Evolutionary conservation across 2,113 vertebrate species (phyloP).

Genomic region (Felis chaus): DNA sequence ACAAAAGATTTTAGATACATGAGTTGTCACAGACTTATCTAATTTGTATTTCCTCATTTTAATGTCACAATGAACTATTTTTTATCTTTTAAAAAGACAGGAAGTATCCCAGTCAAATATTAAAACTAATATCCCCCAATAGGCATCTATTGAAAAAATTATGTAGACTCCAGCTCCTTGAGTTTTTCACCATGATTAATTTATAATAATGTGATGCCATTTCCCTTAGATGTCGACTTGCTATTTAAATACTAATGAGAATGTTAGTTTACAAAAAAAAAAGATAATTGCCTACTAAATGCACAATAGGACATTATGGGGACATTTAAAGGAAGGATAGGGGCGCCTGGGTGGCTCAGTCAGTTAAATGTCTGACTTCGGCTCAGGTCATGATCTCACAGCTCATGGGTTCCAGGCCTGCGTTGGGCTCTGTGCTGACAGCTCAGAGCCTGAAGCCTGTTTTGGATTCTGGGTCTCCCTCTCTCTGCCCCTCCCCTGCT

Average conservation of each 20-base stretch:
- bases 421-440: too few relatives aligned
- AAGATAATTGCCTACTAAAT: not conserved
- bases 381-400: too few relatives aligned
- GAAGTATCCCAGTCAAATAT: not conserved
- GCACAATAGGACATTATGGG: not conserved
- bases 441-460: too few relatives aligned
- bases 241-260: not conserved
- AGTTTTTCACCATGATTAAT: constrained; percentile 1
- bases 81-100: not conserved
- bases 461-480: too few relatives aligned
- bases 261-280: not conserved
- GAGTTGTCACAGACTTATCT: not conserved
- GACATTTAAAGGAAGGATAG: not conserved
- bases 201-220: not conserved
- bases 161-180: not conserved
- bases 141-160: not conserved
- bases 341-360: too few relatives aligned
- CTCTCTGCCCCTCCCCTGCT: too few relatives aligned
- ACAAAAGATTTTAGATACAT: not conserved
- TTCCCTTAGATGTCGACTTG: not conserved
- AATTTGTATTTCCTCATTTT: not conserved
- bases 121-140: not conserved
- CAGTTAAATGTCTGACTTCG: too few relatives aligned
- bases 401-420: too few relatives aligned
- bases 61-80: not conserved